Percentiles rank a stretch among this genome's conserved stretches.
Evolutionary conservation across 2,888 invertebrate genomes (phyloP).

Genomic region (Fragum whitleyi): DNA sequence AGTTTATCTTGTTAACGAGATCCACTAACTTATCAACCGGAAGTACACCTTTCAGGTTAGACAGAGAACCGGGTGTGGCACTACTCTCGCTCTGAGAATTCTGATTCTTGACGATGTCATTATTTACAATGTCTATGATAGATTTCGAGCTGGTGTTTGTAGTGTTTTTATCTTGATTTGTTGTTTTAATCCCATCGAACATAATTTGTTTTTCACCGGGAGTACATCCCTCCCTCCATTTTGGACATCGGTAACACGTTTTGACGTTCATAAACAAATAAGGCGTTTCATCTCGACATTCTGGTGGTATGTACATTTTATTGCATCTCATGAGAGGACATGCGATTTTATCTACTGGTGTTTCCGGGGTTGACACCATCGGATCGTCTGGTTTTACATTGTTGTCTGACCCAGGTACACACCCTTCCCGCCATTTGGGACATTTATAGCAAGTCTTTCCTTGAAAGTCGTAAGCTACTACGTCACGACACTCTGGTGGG

Average conservation of each 20-base stretch:
- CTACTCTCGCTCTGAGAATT: conserved; percentile 5
- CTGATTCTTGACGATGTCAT: background rate
- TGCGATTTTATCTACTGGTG: background rate
- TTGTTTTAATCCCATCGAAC: background rate
- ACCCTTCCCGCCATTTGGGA: conserved; percentile 54
- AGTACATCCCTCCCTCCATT: conserved; percentile 42
- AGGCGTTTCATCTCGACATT: conserved; percentile 42
- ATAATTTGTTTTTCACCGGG: background rate
- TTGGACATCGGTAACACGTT: conserved; percentile 37
- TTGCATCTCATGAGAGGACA: conserved; percentile 52
- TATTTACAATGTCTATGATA: background rate
- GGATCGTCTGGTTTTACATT: conserved; percentile 9
- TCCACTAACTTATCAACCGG: conserved; percentile 35
- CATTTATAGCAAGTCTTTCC: conserved; percentile 52
- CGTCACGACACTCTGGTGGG: conserved; percentile 47
- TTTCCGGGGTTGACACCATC: background rate
- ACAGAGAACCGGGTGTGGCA: background rate
- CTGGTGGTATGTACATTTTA: conserved; percentile 39
- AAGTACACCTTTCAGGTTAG: conserved; percentile 23
- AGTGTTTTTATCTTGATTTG: conserved; percentile 3
- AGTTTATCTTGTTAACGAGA: conserved; percentile 19
- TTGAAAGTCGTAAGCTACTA: conserved; percentile 37
- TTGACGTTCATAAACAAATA: conserved; percentile 33
- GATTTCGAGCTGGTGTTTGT: background rate
- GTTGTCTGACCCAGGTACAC: conserved; percentile 33